Evolutionary conservation across 2,888 invertebrate genomes (phyloP), one percentile per base, ranked within the genome.

Genomic region (Ichneumon xanthorius): DNA sequence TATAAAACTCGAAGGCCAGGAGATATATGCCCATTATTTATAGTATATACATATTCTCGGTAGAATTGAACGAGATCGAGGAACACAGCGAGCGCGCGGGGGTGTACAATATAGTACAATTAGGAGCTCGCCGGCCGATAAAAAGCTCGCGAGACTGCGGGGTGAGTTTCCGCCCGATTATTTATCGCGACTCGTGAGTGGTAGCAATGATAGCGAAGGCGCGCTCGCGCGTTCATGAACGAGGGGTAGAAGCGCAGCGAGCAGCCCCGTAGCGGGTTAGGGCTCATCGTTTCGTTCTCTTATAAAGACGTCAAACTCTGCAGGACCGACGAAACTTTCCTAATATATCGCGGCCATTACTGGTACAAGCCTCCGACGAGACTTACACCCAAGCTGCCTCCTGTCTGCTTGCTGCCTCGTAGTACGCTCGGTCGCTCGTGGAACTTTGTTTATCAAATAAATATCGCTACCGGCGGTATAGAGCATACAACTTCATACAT

Each of bases 361-460:
- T 87, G 90, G 91, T 91, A 91, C 90, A 90, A 92, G 89, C 90
- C 91, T 90, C 89, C 89, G 90, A 90, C 88, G 88, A 82, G 79
- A 89, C 89, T 89, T 89, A 89, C 89, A 89, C 89, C 88, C 88
- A 89, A 89, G 88, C 89, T 86, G 86, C 86, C 61, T 78, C 55
- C 79, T 84, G 82, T 76, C 71, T 78, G 48, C 78, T 79, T 26
- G 70, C 78, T 70, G 72, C 71, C 71, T 61, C 61, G 78, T 72
- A 50, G 16, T 70, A 79, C 71, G 85, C 80, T 76, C 55, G 80
- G 79, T 82, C 82, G 80, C 80, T 77, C 77, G 71, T 87, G 87
- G 85, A 91, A 91, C 91, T 92, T 92, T 92, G 91, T 91, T 91
- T 91, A 92, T 92, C 91, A 90, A 90, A 92, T 91, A 92, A 92